Evolutionary conservation across 2,797 vertebrate species (phyloP).

Genomic region (Oophaga sylvatica): DNA sequence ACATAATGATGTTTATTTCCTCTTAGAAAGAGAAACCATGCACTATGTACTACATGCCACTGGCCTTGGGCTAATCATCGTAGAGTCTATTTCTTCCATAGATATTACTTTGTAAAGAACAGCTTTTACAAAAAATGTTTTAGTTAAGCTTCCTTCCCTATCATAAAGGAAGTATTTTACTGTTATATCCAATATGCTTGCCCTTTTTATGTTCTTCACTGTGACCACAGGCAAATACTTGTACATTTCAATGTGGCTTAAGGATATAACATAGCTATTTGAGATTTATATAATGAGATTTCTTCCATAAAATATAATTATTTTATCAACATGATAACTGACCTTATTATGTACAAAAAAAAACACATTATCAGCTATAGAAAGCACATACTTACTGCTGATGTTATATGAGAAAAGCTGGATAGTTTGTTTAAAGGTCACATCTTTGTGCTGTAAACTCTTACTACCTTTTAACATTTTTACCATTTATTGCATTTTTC

Average conservation of each 20-base stretch:
- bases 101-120: constrained; percentile 12
- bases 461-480: background rate
- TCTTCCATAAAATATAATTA: background rate
- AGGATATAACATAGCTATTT: background rate
- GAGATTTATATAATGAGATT: constrained; percentile 6
- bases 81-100: constrained; percentile 2
- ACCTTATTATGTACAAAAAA: constrained; percentile 1
- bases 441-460: background rate
- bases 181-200: background rate
- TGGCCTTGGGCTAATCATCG: constrained; percentile 17
- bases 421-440: background rate
- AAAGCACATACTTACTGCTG: background rate
- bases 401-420: background rate
- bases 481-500: background rate
- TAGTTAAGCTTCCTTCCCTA: constrained; percentile 15
- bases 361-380: background rate
- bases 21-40: background rate
- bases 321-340: background rate
- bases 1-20: constrained; percentile 2
- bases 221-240: constrained; percentile 7
- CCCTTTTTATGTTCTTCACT: constrained; percentile 1
- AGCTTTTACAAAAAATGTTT: background rate
- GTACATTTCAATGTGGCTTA: background rate
- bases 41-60: background rate
- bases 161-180: constrained; percentile 19